Evolutionary conservation across 2,888 invertebrate species (phyloP).

Genomic region (Troides helena): DNA sequence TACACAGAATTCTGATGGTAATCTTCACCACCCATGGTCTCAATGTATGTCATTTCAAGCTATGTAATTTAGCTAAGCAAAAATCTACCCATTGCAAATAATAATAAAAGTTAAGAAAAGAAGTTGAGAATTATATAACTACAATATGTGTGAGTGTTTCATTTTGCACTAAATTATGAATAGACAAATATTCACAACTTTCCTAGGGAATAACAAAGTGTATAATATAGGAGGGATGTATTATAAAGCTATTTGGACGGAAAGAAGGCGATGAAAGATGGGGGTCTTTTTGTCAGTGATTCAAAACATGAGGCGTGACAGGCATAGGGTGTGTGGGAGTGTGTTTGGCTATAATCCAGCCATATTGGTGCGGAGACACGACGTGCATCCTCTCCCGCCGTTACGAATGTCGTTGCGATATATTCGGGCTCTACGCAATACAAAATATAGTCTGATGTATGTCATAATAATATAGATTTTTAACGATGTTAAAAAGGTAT

Average conservation of each 20-base stretch:
- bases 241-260: constrained; percentile 55
- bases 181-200: neutral
- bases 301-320: constrained; percentile 60
- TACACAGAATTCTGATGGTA: no score
- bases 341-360: constrained; percentile 47
- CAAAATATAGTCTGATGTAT: neutral
- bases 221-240: constrained; percentile 50
- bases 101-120: no score
- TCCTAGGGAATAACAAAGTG: constrained; percentile 46
- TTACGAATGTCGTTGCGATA: constrained; percentile 28
- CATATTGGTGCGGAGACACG: constrained; percentile 46
- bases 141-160: neutral
- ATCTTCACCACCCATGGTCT: no score
- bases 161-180: neutral
- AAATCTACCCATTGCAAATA: no score
- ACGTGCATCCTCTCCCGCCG: constrained; percentile 39
- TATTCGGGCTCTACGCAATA: constrained; percentile 3
- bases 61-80: no score
- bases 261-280: constrained; percentile 61
- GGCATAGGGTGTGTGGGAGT: constrained; percentile 48
- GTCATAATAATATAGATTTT: neutral
- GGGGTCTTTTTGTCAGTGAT: constrained; percentile 53
- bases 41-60: no score
- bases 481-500: neutral
- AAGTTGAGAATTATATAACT: neutral